Percentiles rank a stretch among this genome's conserved stretches.
Evolutionary conservation across 2,113 vertebrate species (phyloP).

Genomic region (Forbesichthys papilliferus): DNA sequence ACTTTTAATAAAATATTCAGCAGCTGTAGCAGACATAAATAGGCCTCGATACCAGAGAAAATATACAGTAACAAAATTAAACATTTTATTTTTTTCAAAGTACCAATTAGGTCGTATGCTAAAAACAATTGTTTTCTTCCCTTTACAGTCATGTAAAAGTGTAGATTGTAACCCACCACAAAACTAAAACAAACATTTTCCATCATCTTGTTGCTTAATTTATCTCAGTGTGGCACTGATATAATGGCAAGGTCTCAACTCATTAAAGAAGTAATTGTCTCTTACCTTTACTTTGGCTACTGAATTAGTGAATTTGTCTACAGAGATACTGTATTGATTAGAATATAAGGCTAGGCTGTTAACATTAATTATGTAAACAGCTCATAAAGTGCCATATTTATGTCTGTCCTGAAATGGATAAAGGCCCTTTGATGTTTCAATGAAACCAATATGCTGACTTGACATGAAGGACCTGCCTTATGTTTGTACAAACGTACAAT

Average conservation of each 20-base stretch:
- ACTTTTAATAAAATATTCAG: too few species aligned
- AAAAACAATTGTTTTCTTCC: background rate
- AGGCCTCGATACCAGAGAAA: too few species aligned
- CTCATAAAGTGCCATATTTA: background rate
- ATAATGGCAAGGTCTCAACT: background rate
- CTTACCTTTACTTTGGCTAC: conserved; percentile 17
- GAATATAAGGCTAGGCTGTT: too few species aligned
- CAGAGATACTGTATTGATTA: too few species aligned
- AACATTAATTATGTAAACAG: background rate
- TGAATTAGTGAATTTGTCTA: background rate
- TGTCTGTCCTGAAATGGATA: background rate
- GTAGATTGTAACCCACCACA: background rate
- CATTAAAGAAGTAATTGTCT: background rate
- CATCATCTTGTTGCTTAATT: background rate
- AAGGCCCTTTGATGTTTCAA: background rate
- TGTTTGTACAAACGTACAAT: conserved; percentile 17
- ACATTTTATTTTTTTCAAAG: too few species aligned
- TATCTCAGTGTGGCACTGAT: background rate
- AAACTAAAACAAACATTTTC: background rate
- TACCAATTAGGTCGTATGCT: too few species aligned
- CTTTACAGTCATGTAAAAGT: background rate
- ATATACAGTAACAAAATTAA: too few species aligned
- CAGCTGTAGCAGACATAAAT: too few species aligned
- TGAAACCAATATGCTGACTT: conserved; percentile 7
- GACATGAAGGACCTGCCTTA: conserved; percentile 43